phyloP scores from a whole-genome alignment of 2,113 vertebrate species.

The Labrus mixtus region DNA sequence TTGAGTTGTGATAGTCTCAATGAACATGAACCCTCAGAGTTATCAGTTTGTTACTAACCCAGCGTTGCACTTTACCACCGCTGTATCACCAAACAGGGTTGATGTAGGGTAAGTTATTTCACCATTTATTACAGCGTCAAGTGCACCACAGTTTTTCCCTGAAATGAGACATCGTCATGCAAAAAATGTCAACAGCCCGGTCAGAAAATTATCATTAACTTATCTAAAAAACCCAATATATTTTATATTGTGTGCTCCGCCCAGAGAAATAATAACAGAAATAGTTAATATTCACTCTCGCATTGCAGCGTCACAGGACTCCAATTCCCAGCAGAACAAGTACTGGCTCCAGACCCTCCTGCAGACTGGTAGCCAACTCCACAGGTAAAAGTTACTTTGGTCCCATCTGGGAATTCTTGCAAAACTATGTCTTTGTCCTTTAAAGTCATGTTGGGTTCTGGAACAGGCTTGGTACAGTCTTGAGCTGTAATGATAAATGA shows the following conservation, averaged over 20 bases:
- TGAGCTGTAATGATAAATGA: constrained; percentile 33
- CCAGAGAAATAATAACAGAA: not conserved
- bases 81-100: not conserved
- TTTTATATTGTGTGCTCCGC: not conserved
- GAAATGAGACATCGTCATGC: not conserved
- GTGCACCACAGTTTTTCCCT: constrained; percentile 38
- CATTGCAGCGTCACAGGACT: constrained; percentile 12
- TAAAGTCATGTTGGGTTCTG: constrained; percentile 17
- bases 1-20: not conserved
- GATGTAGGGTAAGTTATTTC: accelerated
- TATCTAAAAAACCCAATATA: not conserved
- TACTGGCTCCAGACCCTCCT: accelerated
- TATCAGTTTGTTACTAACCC: constrained; percentile 59
- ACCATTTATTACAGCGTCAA: accelerated
- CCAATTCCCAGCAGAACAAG: constrained; percentile 57
- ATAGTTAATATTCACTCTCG: constrained; percentile 48
- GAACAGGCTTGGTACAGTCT: not conserved
- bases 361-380: accelerated
- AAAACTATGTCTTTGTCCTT: accelerated
- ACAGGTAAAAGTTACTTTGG: constrained; percentile 31
- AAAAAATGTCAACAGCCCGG: not conserved
- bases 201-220: not conserved
- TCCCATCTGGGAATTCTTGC: not conserved
- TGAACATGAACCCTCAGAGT: not conserved
- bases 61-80: accelerated